These are phyloP conservation scores for Cariama cristata DNA, from an alignment of 2,113 vertebrate species.

Conservation along the genomic window DNA sequence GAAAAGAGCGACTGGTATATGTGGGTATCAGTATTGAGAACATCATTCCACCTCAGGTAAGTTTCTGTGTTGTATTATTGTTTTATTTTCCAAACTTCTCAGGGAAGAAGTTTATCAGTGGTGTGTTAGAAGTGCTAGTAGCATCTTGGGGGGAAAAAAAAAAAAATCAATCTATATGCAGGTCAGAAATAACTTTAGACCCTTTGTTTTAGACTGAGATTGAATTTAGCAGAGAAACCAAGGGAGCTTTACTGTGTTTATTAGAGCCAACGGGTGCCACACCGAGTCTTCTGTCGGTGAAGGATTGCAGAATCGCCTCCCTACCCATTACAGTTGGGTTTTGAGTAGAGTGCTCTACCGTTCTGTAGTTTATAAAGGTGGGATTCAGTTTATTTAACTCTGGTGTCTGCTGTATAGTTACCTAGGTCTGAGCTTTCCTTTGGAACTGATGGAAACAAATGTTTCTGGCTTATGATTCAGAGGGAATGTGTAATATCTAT, in stretches of 20 bases:
- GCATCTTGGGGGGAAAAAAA: not conserved
- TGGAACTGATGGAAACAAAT: not conserved
- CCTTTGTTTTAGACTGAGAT: not conserved
- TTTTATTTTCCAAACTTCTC: not conserved
- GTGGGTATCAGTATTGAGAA: conserved; percentile 99
- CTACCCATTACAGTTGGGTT: not conserved
- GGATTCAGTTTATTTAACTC: not conserved
- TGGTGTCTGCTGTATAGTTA: not conserved
- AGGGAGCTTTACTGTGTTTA: not conserved
- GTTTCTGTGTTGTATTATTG: not conserved
- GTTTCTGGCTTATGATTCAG: not conserved
- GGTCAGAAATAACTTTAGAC: not conserved
- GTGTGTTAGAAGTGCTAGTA: not conserved
- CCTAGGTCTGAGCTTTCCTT: not conserved
- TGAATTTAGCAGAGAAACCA: not conserved
- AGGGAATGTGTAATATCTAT: not conserved
- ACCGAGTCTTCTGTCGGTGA: not conserved
- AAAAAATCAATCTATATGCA: not conserved
- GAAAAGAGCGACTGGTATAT: conserved; percentile 95
- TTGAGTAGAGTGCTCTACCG: not conserved
- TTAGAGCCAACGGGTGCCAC: not conserved
- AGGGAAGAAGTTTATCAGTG: not conserved
- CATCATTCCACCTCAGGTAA: conserved; percentile 95
- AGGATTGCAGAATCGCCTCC: not conserved
- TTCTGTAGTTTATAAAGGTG: not conserved